A percentile compares a stretch with the other conserved stretches of the same genome.
Evolutionary conservation across 2,113 vertebrate species (phyloP).

Genomic region (Vicugna pacos): DNA sequence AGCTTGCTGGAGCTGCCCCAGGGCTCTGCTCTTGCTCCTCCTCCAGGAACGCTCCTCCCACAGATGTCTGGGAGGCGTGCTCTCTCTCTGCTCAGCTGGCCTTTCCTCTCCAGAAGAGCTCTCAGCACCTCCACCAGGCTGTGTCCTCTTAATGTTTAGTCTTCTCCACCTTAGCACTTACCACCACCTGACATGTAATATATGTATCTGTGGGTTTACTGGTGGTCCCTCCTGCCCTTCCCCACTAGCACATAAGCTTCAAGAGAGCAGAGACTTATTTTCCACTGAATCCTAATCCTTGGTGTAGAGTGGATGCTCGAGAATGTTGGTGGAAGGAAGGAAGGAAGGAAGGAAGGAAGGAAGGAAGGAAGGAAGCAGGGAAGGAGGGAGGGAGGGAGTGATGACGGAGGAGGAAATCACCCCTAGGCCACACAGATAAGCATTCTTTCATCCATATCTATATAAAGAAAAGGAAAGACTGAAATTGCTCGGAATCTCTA

Average conservation of each 20-base stretch:
- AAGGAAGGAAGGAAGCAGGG: too few species aligned
- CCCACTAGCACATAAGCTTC: neutral
- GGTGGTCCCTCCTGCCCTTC: neutral
- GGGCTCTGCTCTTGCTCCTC: neutral
- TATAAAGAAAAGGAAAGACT: neutral
- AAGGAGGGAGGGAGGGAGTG: too few species aligned
- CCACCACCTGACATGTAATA: neutral
- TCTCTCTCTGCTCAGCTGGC: neutral
- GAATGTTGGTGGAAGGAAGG: neutral
- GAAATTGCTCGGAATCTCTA: neutral
- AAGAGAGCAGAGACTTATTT: neutral
- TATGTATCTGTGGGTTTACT: neutral
- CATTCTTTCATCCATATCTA: neutral
- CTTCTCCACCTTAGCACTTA: neutral
- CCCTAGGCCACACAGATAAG: neutral
- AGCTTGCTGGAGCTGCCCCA: neutral
- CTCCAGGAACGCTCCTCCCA: neutral
- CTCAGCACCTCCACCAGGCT: neutral
- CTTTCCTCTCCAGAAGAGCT: neutral
- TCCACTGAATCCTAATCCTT: neutral
- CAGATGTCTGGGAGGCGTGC: accelerated
- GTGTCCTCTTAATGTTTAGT: neutral
- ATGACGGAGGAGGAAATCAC: too few species aligned
- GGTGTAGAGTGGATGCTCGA: neutral
- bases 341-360: neutral